These are phyloP conservation scores for Lasioglossum zephyrum DNA, from an alignment of 2,888 invertebrate species.

Conservation along the genomic window DNA sequence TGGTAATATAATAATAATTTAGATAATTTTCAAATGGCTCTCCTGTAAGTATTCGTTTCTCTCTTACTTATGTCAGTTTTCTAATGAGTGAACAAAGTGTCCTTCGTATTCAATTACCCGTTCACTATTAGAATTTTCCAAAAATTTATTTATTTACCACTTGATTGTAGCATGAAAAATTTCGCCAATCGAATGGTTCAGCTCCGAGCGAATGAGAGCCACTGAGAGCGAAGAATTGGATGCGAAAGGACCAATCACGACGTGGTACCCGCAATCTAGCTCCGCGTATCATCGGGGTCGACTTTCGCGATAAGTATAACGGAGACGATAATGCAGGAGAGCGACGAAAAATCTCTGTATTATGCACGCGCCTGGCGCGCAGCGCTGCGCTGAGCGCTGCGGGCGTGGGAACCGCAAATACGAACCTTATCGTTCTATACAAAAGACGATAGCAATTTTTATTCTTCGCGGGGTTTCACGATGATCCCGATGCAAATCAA, in stretches of 20 bases:
- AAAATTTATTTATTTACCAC: not conserved
- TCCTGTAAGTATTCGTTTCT: too few species aligned
- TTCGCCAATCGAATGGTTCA: not conserved
- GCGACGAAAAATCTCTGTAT: slow-evolving; percentile 65
- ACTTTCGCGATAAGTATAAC: slow-evolving; percentile 67
- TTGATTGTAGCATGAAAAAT: not conserved
- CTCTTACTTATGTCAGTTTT: not conserved
- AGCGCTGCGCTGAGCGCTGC: not conserved
- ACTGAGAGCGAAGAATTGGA: slow-evolving; percentile 41
- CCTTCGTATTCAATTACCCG: not conserved
- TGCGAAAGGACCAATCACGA: slow-evolving; percentile 55
- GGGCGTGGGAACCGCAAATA: slow-evolving; percentile 73
- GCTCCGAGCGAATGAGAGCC: slow-evolving; percentile 49
- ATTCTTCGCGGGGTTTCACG: slow-evolving; percentile 35
- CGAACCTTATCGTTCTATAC: slow-evolving; percentile 53
- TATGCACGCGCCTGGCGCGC: slow-evolving; percentile 43
- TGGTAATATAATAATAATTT: too few species aligned
- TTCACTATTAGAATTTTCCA: not conserved
- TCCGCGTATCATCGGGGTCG: slow-evolving; percentile 58
- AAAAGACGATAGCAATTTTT: slow-evolving; percentile 65
- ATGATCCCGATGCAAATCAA: slow-evolving; percentile 45
- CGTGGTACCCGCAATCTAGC: slow-evolving; percentile 52
- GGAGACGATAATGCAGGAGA: slow-evolving; percentile 62
- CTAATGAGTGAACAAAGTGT: not conserved
- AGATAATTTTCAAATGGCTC: too few species aligned